These are phyloP conservation scores for Dasypogon diadema DNA, from an alignment of 2,888 invertebrate species.

Conservation along the genomic window DNA sequence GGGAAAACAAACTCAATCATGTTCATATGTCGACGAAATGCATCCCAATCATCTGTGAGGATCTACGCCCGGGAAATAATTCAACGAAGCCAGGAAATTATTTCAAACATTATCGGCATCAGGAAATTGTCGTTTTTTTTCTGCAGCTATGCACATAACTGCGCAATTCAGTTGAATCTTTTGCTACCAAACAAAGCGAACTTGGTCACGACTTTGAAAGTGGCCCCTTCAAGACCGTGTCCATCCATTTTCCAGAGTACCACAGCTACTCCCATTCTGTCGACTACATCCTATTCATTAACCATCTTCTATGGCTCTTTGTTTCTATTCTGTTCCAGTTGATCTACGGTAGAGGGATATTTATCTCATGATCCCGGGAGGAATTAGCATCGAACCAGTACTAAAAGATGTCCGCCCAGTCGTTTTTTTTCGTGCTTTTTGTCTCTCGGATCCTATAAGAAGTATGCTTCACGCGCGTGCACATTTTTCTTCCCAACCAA, in stretches of 20 bases:
- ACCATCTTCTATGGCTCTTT: conserved; percentile 40
- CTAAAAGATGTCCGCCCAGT: conserved; percentile 40
- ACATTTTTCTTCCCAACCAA: background rate
- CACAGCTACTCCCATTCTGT: conserved; percentile 48
- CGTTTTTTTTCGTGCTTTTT: conserved; percentile 2
- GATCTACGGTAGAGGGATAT: conserved; percentile 36
- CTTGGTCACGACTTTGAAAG: conserved; percentile 48
- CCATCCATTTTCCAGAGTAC: conserved; percentile 29
- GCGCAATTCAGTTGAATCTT: conserved; percentile 39
- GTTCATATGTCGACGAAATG: background rate
- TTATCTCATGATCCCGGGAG: conserved; percentile 41
- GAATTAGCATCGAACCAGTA: conserved; percentile 44
- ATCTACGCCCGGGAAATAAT: background rate
- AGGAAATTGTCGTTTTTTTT: background rate
- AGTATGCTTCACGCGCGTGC: background rate
- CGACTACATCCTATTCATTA: conserved; percentile 42
- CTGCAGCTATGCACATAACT: conserved; percentile 13
- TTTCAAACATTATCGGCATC: conserved; percentile 43
- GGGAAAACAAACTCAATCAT: background rate
- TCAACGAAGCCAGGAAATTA: conserved; percentile 21
- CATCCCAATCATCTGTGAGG: background rate
- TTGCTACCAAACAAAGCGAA: conserved; percentile 39
- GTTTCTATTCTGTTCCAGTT: conserved; percentile 17
- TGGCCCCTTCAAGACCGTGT: conserved; percentile 41
- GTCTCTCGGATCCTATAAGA: background rate